phyloP scores from a whole-genome alignment of 2,113 vertebrate genomes.

The Psittacara wagleri region DNA sequence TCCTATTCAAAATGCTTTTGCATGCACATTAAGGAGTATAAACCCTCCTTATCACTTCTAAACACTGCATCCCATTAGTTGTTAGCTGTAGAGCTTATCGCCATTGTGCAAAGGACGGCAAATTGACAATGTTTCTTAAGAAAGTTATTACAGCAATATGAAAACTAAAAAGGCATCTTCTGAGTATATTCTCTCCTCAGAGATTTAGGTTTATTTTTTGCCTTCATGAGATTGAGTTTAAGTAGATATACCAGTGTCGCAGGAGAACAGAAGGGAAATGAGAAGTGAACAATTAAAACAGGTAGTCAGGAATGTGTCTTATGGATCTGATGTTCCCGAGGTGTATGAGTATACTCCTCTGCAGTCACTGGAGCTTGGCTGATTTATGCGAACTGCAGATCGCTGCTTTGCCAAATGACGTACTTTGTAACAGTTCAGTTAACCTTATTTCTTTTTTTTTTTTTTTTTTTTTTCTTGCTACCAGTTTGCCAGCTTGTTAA shows the following conservation, averaged over 20 bases:
- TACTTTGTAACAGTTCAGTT: background rate
- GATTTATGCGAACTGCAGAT: background rate
- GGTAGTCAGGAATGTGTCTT: background rate
- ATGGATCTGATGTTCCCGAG: background rate
- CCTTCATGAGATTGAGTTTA: background rate
- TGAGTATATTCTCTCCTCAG: background rate
- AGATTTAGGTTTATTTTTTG: background rate
- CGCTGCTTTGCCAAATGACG: background rate
- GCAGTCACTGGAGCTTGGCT: background rate
- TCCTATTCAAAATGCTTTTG: background rate
- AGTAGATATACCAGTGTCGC: background rate
- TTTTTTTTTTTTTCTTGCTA: rapidly evolving
- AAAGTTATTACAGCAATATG: background rate
- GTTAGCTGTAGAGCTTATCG: background rate
- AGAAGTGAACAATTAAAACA: background rate
- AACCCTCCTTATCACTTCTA: background rate
- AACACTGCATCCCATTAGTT: background rate
- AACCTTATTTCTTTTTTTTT: background rate
- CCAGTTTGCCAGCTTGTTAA: background rate
- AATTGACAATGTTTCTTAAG: background rate
- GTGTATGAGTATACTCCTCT: background rate
- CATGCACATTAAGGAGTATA: background rate
- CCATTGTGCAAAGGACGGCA: background rate
- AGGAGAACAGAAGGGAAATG: background rate
- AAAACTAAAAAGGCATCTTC: background rate